Conservation (phyloP, 2,888 invertebrate genomes). For the Ametastegia equiseti region DNA sequence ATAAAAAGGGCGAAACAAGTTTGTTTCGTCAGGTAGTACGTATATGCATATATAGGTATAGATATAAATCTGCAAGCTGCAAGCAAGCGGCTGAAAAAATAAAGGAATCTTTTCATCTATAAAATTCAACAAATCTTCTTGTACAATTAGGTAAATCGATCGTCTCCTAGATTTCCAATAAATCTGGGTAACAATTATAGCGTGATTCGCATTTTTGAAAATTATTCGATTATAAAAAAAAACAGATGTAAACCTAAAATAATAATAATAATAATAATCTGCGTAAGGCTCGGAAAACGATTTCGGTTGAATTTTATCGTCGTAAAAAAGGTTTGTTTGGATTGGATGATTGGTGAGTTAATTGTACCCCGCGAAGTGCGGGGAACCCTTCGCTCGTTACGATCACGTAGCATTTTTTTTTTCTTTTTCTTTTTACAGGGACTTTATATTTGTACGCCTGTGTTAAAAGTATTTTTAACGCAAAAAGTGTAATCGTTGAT, state of each 20-base stretch:
- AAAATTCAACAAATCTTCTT: too few relatives aligned
- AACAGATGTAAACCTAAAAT: too few relatives aligned
- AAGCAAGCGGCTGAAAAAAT: too few relatives aligned
- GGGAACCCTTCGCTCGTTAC: background rate
- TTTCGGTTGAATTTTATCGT: too few relatives aligned
- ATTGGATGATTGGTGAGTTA: background rate
- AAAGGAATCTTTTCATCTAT: too few relatives aligned
- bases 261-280: too few relatives aligned
- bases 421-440: background rate
- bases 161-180: background rate
- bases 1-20: conserved; percentile 23
- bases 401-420: too few relatives aligned
- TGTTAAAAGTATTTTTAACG: background rate
- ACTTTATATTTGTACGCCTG: background rate
- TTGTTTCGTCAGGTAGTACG: conserved; percentile 19
- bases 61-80: background rate
- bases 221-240: background rate
- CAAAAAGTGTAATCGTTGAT: background rate
- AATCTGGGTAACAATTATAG: background rate
- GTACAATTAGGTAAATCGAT: too few relatives aligned
- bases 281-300: too few relatives aligned
- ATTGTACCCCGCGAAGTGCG: background rate
- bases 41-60: background rate
- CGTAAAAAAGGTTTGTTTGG: too few relatives aligned
- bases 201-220: background rate